Base-by-base conservation (phyloP, 2,888 invertebrate genomes). In the Caenorhabditis macrosperma region DNA sequence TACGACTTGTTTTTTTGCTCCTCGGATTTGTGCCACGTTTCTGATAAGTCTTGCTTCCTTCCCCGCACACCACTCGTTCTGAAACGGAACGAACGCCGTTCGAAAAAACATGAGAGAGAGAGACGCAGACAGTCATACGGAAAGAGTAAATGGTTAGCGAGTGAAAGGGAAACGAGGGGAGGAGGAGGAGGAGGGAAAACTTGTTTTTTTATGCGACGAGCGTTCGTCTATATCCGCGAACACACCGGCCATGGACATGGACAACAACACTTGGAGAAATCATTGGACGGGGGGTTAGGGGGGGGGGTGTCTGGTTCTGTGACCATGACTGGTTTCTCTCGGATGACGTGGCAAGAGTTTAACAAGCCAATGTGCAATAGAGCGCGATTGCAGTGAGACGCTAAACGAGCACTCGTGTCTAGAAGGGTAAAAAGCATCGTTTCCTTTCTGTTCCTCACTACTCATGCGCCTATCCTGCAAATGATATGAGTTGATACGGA, bases 191-290 rank as follows among this genome's bases (percentile, higher is more conserved):
- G 33, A 33, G 44, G n/a, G 28, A 68, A 68, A 68, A 68, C 57
- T 46, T 57, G 57, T 57, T 68, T 57, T 48, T 48, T 24, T 22
- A 20, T 24, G 46, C 46, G 35, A 35, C 35, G 10, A 35, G 50
- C 41, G 30, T 67, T 67, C 67, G 67, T 57, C n/a, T n/a, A 44
- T 54, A 67, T 68, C 68, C 68, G 68, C 68, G 68, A 68, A 59
- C n/a, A n/a, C n/a, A n/a, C n/a, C 57, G 38, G 33, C 41, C 54
- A n/a, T n/a, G 7, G 20, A 35, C 35, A 35, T 9, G 15, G 41
- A 41, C 20, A 48, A 48, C 48, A 48, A 48, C 48, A 22, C 48
- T 20, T 38, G 30, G 20, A 28, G 46, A 22, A 54, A 22, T 5
- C 30, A 30, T 20, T 9, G 41, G 24, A 41, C 12, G 17, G 33